A percentile compares a stretch with the other conserved stretches of the same genome.
Evolutionary conservation across 2,797 vertebrate genomes (phyloP).

Genomic region (Lepus townsendii): DNA sequence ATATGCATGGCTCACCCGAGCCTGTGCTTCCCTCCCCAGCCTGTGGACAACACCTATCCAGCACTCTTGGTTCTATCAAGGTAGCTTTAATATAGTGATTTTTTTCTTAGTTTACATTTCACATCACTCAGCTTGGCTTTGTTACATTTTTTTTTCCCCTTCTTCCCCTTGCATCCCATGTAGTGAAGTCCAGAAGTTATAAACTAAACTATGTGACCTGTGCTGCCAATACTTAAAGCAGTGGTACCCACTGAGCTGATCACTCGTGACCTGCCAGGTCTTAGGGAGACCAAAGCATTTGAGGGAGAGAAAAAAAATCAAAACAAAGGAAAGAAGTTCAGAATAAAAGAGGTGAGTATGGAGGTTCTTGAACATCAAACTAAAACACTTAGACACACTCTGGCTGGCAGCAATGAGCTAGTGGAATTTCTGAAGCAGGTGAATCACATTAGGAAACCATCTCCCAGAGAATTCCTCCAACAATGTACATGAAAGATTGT

Average conservation of each 20-base stretch:
- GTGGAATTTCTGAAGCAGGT: not conserved
- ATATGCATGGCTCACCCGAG: conserved; percentile 73
- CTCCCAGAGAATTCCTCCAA: not conserved
- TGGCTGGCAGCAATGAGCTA: not conserved
- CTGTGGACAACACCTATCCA: conserved; percentile 70
- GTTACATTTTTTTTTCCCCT: conserved; percentile 74
- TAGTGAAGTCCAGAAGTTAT: conserved; percentile 72
- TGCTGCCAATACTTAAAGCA: conserved; percentile 60
- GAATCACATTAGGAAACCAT: not conserved
- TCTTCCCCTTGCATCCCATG: conserved; percentile 53
- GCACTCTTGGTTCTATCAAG: conserved; percentile 79
- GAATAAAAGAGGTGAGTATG: not conserved
- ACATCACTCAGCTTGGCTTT: conserved; percentile 83
- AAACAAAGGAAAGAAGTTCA: not conserved
- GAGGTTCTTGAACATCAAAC: not conserved
- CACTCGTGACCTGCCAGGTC: not conserved
- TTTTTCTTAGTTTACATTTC: conserved; percentile 70
- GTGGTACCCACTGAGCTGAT: conserved; percentile 18
- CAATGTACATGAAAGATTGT: not conserved
- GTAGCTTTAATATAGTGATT: conserved; percentile 67
- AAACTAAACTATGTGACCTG: conserved; percentile 70
- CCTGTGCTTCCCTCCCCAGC: conserved; percentile 65
- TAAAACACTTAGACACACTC: not conserved
- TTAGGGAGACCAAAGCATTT: not conserved
- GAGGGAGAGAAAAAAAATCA: not conserved